Evolutionary conservation across 1,140 invertebrate species (phyloP), one percentile per base, ranked within the genome.

Genomic region (Bactericera cockerelli): DNA sequence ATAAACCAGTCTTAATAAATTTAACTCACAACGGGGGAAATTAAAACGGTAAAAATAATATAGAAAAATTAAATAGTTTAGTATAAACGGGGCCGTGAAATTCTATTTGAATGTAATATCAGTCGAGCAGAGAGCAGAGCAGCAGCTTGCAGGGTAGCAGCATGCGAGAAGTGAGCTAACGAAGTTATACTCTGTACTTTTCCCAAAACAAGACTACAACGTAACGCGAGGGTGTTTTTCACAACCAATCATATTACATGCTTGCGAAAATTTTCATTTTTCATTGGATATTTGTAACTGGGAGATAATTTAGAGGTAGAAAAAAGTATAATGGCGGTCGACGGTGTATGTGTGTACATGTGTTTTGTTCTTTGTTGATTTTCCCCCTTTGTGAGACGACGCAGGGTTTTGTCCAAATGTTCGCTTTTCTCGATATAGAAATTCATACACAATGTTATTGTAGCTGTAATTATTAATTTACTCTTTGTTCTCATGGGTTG

Each of bases 251-350:
- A 49, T 49, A 49, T 49, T 49, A 16, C 42, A 49, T 49, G 42
- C 22, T 49, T 49, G 42, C 42, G 42, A 49, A 49, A 49, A 49
- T 49, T 49, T 49, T 49, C 42, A 49, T 49, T 49, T 49, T 49
- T 49, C 42, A 49, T 49, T 49, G 42, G 42, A 49, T 49, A 49
- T 49, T 49, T 49, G 42, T 49, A 49, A 49, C 42, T 49, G 42
- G 42, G 42, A 16, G 42, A 49, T 49, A 49, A 22, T 49, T 49
- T n/a, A 49, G 19, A 49, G 42, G 42, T 6, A 19, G 42, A 22
- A 49, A 49, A 49, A 49, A 49, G 42, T 10, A 49, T 49, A 49
- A 49, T 49, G 42, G 42, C 42, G 42, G 42, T 49, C 42, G 42
- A 49, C n/a, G n/a, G n/a, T 49, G 19, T 49, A 49, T 49, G 42